Percentiles rank a stretch among this genome's conserved stretches.
Conservation (phyloP, 2,888 invertebrate species). For the Phragmatobia fuliginosa region DNA sequence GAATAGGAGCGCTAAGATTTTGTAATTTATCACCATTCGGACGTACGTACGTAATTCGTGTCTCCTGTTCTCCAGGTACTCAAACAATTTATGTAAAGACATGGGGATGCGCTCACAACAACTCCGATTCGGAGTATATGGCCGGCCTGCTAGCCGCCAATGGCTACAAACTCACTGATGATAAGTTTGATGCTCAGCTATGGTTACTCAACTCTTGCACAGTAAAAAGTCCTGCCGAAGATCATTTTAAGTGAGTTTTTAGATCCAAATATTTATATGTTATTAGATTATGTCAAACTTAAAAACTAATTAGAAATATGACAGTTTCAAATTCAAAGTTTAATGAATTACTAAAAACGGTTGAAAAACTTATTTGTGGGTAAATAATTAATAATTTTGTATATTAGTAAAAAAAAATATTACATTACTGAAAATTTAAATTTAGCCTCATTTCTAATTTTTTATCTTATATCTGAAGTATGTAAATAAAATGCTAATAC, state of each 20-base stretch:
- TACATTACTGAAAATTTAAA: too few species aligned
- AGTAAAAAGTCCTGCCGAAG: constrained; percentile 98
- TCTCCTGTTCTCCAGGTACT: constrained; percentile 86
- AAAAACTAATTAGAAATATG: too few species aligned
- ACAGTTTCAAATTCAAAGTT: too few species aligned
- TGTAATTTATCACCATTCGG: background rate
- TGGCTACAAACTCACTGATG: constrained; percentile 94
- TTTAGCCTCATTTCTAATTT: too few species aligned
- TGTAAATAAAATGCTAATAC: too few species aligned
- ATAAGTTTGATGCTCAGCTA: constrained; percentile 93
- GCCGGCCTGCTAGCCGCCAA: constrained; percentile 96
- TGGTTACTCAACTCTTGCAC: constrained; percentile 99
- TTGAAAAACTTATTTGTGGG: too few species aligned
- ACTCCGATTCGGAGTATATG: constrained; percentile 99
- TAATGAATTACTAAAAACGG: too few species aligned
- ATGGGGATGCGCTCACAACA: constrained; percentile 99
- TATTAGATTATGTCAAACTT: background rate
- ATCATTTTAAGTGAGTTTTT: constrained; percentile 90
- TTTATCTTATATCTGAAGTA: too few species aligned
- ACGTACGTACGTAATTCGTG: background rate
- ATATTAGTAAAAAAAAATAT: too few species aligned
- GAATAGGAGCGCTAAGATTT: too few species aligned
- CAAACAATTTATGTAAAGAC: constrained; percentile 95
- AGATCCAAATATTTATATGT: too few species aligned
- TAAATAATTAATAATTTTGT: too few species aligned